Base-by-base conservation (phyloP, 2,888 invertebrate genomes). In the Nephrocerus scutellatus region DNA sequence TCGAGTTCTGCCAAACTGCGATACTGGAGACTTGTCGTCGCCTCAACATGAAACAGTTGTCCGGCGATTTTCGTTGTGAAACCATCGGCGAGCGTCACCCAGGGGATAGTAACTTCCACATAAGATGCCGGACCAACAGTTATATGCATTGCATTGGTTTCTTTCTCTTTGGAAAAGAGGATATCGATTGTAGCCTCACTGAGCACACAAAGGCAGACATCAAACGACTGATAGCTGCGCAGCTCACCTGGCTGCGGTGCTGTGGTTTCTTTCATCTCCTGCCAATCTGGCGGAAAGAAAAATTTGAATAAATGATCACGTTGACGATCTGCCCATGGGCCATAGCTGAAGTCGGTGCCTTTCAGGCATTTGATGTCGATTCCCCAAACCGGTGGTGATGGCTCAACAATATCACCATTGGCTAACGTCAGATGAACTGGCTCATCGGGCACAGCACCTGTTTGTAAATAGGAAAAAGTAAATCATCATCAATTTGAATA, bases 241-340 rank as follows among this genome's bases (percentile, higher is more conserved):
- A 82, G 75, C 54, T 93, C 90, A 2, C 95, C 95, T 0, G 92
- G 85, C 58, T 81, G 78, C 1, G 90, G 87, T 29, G 82, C 76
- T 42, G 82, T 79, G 0, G 90, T 89, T 2, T 87, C 77, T 64
- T 81, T 79, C 62, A 88, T 74, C 41, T 82, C 79, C 58, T 84
- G 79, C 69, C 82, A 89, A 63, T 88, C 84, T 48, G 85, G 82
- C 6, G 93, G 97, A 62, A 88, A 96, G 71, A 98, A 98, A 68
- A 96, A 93, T 69, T 83, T 89, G 70, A 90, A 96, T 21, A 98
- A 72, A 67, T 89, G 83, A 62, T 95, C 95, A 47, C 97, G 77
- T 64, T 98, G 97, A 34, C 95, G 76, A 63, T 98, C 97, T 4
- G 96, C 97, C 97, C 97, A 98, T 1, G 97, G 97, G 0, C 97